Base-by-base conservation (phyloP, 2,797 vertebrate genomes). In the Eleutherodactylus coqui region DNA sequence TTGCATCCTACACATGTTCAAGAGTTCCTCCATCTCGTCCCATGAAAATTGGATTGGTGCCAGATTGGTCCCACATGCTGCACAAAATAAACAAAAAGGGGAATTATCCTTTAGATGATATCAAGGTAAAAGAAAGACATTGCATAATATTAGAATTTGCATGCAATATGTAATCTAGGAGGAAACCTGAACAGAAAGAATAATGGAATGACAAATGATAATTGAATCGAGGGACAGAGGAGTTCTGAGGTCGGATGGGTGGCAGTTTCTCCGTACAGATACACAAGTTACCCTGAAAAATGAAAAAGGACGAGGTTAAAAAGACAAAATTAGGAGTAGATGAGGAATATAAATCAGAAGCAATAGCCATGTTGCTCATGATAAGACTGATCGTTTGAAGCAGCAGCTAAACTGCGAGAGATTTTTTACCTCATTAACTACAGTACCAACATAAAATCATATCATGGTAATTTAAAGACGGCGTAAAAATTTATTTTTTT, bases 121-220 rank as follows among this genome's bases (percentile, higher is more conserved):
- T n/a, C n/a, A n/a, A n/a, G n/a, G n/a, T n/a, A n/a, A n/a, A n/a
- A n/a, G n/a, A n/a, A n/a, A n/a, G n/a, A n/a, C n/a, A n/a, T n/a
- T n/a, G n/a, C n/a, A n/a, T n/a, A n/a, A n/a, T n/a, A n/a, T n/a
- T n/a, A n/a, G n/a, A n/a, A n/a, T n/a, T n/a, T n/a, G n/a, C n/a
- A n/a, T n/a, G n/a, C n/a, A n/a, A n/a, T n/a, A n/a, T n/a, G n/a
- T n/a, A n/a, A n/a, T n/a, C n/a, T n/a, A n/a, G n/a, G n/a, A n/a
- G n/a, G n/a, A n/a, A n/a, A n/a, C n/a, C n/a, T n/a, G n/a, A n/a
- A n/a, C n/a, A n/a, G n/a, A 62, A 62, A 29, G 27, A 62, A 32
- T 62, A 32, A 62, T 62, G 58, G n/a, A 62, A 62, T 29, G 11
- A 62, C 27, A 62, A 62, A 32, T 62, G 58, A 62, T 62, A 62